Evolutionary conservation across 2,113 vertebrate species (phyloP).

Genomic region (Phycodurus eques): DNA sequence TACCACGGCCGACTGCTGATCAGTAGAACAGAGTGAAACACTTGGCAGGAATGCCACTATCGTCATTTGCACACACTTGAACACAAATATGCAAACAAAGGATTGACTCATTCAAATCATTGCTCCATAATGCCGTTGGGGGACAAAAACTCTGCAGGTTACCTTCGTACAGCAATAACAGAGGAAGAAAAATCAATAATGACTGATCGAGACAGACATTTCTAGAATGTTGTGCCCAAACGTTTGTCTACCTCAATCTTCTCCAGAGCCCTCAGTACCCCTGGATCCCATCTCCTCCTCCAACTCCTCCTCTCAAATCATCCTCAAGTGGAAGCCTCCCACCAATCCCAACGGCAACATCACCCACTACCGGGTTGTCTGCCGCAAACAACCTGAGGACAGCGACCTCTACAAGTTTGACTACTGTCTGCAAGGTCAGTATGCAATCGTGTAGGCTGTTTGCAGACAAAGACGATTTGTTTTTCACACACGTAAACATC

Average conservation of each 20-base stretch:
- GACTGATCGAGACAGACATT: not conserved
- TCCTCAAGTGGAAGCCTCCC: slow-evolving; percentile 94
- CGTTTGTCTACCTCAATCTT: not conserved
- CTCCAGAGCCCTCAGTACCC: slow-evolving; percentile 86
- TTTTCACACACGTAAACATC: not conserved
- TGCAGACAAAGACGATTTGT: not conserved
- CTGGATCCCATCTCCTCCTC: slow-evolving; percentile 90
- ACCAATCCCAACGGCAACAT: slow-evolving; percentile 93
- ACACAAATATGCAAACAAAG: slow-evolving; percentile 1
- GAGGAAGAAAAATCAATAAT: not conserved
- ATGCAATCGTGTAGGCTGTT: not conserved
- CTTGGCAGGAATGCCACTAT: not conserved
- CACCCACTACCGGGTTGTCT: slow-evolving; percentile 91
- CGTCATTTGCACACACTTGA: not conserved
- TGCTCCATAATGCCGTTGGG: not conserved
- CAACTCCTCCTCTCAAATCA: slow-evolving; percentile 93
- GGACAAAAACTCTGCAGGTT: slow-evolving; percentile 5
- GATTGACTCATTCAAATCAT: not conserved
- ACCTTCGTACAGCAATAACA: not conserved
- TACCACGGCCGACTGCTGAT: not conserved
- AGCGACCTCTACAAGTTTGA: slow-evolving; percentile 88
- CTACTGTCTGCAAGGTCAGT: slow-evolving; percentile 90
- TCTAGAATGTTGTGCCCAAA: not conserved
- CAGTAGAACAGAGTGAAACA: not conserved
- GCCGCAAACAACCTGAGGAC: slow-evolving; percentile 86